Base-by-base conservation (phyloP, 2,797 vertebrate species). In the Pangasius sanitwongsei region DNA sequence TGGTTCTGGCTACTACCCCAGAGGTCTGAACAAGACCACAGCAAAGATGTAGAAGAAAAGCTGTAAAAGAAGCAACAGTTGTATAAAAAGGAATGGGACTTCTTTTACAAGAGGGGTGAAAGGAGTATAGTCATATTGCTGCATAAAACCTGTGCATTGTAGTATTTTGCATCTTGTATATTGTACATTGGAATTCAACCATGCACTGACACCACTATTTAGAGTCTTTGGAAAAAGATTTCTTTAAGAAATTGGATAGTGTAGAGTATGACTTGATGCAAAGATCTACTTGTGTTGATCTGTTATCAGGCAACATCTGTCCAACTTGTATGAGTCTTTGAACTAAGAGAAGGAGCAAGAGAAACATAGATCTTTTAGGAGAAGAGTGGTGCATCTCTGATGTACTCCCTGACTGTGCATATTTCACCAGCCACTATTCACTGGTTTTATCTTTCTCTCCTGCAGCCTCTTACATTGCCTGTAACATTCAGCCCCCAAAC, bases 141-240 rank as follows among this genome's bases (percentile, higher is more conserved):
- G 92, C 92, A 94, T 94, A 93, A 95, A 95, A 94, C 89, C 88
- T 89, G 91, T 92, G 89, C 91, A 92, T 23, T 72, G n/a, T 20
- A 8, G 31, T 37, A 37, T 37, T 20, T 20, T 18, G 67, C n/a
- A 3, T 37, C 6, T 9, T 72, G 20, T 41, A 72, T 72, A 41
- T 70, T 67, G 28, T n/a, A n/a, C 4, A n/a, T 11, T 91, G 93
- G 90, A 92, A 92, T 94, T 92, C 88, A 89, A 87, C 61, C 44
- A 9, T 88, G 48, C 34, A 77, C 75, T 86, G 69, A 75, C 55
- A 86, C 65, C 18, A 75, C 78, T 88, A 53, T 84, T 74, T 48
- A 44, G 4, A 44, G 3, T 67, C 28, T 67, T 31, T 1, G 28
- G 9, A 8, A 20, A 23, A 41, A 70, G 6, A 31, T 34, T 63